Evolutionary conservation across 2,797 vertebrate species (phyloP).

Genomic region (Siniperca scherzeri): DNA sequence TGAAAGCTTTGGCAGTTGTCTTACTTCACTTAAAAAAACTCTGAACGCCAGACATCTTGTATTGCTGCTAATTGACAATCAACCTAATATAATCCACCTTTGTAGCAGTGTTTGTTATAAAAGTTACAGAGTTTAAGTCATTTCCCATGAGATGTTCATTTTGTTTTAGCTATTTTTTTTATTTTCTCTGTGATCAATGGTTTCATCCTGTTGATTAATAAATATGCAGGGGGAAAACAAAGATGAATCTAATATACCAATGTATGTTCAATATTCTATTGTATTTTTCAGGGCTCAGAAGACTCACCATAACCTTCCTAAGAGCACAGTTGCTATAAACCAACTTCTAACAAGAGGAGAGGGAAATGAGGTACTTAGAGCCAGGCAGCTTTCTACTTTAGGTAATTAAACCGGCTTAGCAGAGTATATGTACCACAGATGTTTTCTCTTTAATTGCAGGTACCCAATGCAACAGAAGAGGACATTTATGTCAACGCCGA

Average conservation of each 20-base stretch:
- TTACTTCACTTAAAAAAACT: neutral
- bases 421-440: neutral
- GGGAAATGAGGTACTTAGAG: conserved; percentile 45
- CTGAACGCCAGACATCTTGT: neutral
- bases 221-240: neutral
- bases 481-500: conserved; percentile 2
- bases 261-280: neutral
- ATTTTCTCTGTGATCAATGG: neutral
- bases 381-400: neutral
- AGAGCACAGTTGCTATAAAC: neutral
- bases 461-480: conserved; percentile 10
- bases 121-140: neutral
- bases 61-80: neutral
- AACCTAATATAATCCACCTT: neutral
- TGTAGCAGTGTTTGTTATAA: neutral
- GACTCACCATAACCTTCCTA: rapidly evolving
- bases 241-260: neutral
- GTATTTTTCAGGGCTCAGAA: conserved; percentile 32
- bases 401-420: neutral
- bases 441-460: conserved; percentile 29
- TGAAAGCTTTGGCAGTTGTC: neutral
- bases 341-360: conserved; percentile 3
- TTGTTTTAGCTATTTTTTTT: neutral
- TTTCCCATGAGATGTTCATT: neutral
- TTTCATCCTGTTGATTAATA: neutral